Percentiles rank a stretch among this genome's conserved stretches.
Conservation (phyloP, 2,888 invertebrate species). For the Incurvaria masculella region DNA sequence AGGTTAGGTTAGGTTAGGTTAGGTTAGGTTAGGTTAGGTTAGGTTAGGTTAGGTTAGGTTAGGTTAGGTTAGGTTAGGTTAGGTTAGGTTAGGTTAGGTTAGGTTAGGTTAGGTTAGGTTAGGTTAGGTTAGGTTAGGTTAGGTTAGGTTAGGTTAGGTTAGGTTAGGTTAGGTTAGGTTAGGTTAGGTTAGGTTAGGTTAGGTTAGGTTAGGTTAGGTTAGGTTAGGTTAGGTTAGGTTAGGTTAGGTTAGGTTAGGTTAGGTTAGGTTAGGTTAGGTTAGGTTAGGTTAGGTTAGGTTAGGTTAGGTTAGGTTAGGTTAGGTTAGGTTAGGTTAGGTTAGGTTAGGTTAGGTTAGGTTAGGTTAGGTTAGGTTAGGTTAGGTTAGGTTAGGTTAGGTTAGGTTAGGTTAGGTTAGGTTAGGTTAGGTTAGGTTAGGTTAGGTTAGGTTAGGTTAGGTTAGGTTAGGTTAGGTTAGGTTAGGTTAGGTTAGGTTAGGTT, state of each 20-base stretch:
- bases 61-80: conserved; percentile 3
- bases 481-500: conserved; percentile 5
- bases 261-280: conserved; percentile 2
- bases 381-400: conserved; percentile 5
- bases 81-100: conserved; percentile 3
- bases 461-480: conserved; percentile 5
- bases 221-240: conserved; percentile 3
- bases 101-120: conserved; percentile 3
- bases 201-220: conserved; percentile 3
- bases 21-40: conserved; percentile 4
- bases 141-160: conserved; percentile 3
- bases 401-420: conserved; percentile 5
- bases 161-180: conserved; percentile 3
- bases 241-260: conserved; percentile 3
- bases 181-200: conserved; percentile 3
- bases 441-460: conserved; percentile 5
- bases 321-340: conserved; percentile 5
- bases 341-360: conserved; percentile 5
- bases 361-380: conserved; percentile 5
- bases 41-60: conserved; percentile 3
- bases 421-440: conserved; percentile 5
- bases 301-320: conserved; percentile 3
- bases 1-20: conserved; percentile 7
- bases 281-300: conserved; percentile 2
- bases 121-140: conserved; percentile 3